Base-by-base conservation (phyloP, 2,888 invertebrate species). In the Vesta saturnalis region DNA sequence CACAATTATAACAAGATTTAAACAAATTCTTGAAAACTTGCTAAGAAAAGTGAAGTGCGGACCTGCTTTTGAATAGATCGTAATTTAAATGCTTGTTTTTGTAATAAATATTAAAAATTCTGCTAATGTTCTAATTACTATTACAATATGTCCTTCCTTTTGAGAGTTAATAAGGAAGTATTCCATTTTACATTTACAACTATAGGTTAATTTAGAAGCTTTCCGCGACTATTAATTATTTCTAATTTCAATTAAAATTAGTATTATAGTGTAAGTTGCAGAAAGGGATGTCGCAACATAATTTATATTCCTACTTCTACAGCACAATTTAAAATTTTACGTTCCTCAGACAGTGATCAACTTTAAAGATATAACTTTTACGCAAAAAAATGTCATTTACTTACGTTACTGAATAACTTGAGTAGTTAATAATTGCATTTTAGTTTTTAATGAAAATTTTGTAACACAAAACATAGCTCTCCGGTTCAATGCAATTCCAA, bases 121-220 rank as follows among this genome's bases (percentile, higher is more conserved):
- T 14, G 47, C 15, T 49, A 18, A 49, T 18, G 47, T 15, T 49
- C 15, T 49, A 49, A 49, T 49, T 49, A 49, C 47, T 49, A 49
- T 49, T 49, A 49, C 15, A n/a, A n/a, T n/a, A 49, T 49, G 47
- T 49, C 18, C 47, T 49, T 49, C 47, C 47, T 49, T 49, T 30
- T 8, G 15, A 49, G 8, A 49, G 47, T 49, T 49, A 49, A 49
- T 49, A 49, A 49, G 47, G 47, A 49, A 49, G 47, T 18, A 18
- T 49, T 14, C 14, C 43, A 43, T 43, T 43, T 49, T 18, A 39
- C 39, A n/a, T 39, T 39, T 39, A 39, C 8, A 39, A 39, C 39
- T 39, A 39, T 39, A 39, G 39, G 39, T 39, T 39, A 39, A 39
- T 39, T 39, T 12, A 39, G 39, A 39, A 39, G 39, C n/a, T 39